A percentile compares a stretch with the other conserved stretches of the same genome.
These are phyloP conservation scores for Ernsta delagoae DNA, from an alignment of 2,888 invertebrate species.

Conservation along the genomic window DNA sequence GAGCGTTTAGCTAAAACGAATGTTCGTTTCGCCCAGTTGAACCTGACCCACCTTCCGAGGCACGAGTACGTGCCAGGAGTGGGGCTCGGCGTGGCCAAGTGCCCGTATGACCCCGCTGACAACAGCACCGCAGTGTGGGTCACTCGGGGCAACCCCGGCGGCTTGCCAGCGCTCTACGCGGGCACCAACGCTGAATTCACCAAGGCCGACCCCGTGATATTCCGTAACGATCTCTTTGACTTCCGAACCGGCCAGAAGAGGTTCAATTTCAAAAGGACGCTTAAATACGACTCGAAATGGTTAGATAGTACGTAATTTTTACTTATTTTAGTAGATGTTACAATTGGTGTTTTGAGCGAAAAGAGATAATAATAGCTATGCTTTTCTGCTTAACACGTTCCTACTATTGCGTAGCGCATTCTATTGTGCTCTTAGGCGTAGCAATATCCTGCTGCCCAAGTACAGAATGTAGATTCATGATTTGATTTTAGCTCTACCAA, in stretches of 20 bases:
- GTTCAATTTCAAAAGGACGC: slow-evolving; percentile 87
- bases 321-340: slow-evolving; percentile 27
- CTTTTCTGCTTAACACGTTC: no score
- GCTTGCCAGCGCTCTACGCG: slow-evolving; percentile 87
- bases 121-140: slow-evolving; percentile 91
- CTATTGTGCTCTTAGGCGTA: slow-evolving; percentile 24
- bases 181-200: slow-evolving; percentile 90
- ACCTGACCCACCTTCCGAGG: slow-evolving; percentile 83
- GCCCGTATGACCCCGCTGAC: slow-evolving; percentile 90
- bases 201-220: slow-evolving; percentile 89
- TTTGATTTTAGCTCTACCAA: slow-evolving; percentile 30
- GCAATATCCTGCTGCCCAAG: slow-evolving; percentile 33
- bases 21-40: slow-evolving; percentile 64
- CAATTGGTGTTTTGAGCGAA: neutral
- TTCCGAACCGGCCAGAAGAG: slow-evolving; percentile 85
- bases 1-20: slow-evolving; percentile 20
- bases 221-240: slow-evolving; percentile 87
- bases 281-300: slow-evolving; percentile 90
- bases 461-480: slow-evolving; percentile 26
- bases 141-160: slow-evolving; percentile 87
- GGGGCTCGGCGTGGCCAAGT: slow-evolving; percentile 88
- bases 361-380: no score
- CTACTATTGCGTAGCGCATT: slow-evolving; percentile 9
- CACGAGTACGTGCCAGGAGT: slow-evolving; percentile 87
- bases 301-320: slow-evolving; percentile 86